A percentile compares a stretch with the other conserved stretches of the same genome.
Evolutionary conservation across 1,140 invertebrate genomes (phyloP).

Genomic region (Eubasilissa regina): DNA sequence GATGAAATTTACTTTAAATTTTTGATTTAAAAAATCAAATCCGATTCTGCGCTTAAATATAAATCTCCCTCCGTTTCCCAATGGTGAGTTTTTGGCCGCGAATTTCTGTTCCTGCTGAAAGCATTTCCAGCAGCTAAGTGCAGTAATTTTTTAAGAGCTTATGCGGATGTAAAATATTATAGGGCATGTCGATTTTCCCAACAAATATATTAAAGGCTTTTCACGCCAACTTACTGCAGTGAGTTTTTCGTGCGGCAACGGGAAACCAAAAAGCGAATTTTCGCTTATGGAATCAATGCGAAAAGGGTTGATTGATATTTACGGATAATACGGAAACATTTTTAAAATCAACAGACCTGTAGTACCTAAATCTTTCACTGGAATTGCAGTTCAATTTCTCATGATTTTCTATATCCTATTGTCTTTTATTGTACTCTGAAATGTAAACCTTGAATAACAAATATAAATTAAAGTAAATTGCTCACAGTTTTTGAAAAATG

Average conservation of each 20-base stretch:
- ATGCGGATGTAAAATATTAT: conserved; percentile 19
- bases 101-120: conserved; percentile 33
- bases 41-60: conserved; percentile 24
- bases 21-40: background rate
- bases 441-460: no score
- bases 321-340: no score
- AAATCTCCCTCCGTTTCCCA: conserved; percentile 25
- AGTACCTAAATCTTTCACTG: no score
- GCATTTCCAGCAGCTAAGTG: conserved; percentile 38
- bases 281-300: background rate
- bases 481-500: no score
- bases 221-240: conserved; percentile 8
- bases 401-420: no score
- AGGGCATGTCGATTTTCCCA: conserved; percentile 8
- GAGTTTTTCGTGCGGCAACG: background rate
- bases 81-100: conserved; percentile 12
- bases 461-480: no score
- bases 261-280: conserved; percentile 8
- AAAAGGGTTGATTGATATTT: background rate
- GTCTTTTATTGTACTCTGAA: no score
- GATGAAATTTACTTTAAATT: no score
- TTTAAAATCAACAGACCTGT: no score
- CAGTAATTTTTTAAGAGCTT: conserved; percentile 40
- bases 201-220: conserved; percentile 24
- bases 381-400: no score